phyloP scores from a whole-genome alignment of 2,888 invertebrate species.

The Elgonia sp. region DNA sequence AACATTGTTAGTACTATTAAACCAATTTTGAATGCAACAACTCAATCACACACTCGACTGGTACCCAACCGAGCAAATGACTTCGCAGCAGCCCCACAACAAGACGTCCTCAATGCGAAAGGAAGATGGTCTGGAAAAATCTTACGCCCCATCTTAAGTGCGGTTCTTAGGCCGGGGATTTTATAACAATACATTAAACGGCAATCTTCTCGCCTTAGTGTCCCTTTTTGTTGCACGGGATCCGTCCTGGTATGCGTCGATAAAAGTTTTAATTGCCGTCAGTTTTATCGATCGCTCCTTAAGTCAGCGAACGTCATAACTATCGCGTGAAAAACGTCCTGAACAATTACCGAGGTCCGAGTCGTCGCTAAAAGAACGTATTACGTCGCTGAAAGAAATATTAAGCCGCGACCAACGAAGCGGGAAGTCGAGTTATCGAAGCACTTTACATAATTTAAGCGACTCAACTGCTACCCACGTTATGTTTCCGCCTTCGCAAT shows the following conservation, averaged over 20 bases:
- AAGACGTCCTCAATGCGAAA: not conserved
- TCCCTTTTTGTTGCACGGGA: conserved; percentile 53
- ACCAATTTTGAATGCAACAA: not conserved
- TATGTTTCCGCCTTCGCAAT: conserved; percentile 55
- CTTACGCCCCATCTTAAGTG: conserved; percentile 43
- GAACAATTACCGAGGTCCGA: conserved; percentile 63
- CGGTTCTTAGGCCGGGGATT: conserved; percentile 74
- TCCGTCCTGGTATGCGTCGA: conserved; percentile 78
- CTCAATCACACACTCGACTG: conserved; percentile 23
- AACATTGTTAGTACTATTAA: too few relatives aligned
- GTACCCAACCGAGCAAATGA: conserved; percentile 21
- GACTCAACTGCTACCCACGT: conserved; percentile 57
- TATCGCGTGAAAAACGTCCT: conserved; percentile 46
- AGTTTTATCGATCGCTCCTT: conserved; percentile 57
- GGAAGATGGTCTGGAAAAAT: conserved; percentile 32
- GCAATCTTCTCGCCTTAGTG: conserved; percentile 80
- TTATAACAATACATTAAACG: conserved; percentile 84
- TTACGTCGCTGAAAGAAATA: conserved; percentile 64
- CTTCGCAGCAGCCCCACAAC: too few relatives aligned
- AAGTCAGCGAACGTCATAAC: conserved; percentile 55
- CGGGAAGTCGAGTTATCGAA: conserved; percentile 76
- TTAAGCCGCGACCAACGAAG: conserved; percentile 57
- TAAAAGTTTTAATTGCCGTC: conserved; percentile 85
- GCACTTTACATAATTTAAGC: conserved; percentile 76
- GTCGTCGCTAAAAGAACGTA: conserved; percentile 49